Evolutionary conservation across 2,797 vertebrate species (phyloP).

Genomic region (Cynodonichthys magdalenae): DNA sequence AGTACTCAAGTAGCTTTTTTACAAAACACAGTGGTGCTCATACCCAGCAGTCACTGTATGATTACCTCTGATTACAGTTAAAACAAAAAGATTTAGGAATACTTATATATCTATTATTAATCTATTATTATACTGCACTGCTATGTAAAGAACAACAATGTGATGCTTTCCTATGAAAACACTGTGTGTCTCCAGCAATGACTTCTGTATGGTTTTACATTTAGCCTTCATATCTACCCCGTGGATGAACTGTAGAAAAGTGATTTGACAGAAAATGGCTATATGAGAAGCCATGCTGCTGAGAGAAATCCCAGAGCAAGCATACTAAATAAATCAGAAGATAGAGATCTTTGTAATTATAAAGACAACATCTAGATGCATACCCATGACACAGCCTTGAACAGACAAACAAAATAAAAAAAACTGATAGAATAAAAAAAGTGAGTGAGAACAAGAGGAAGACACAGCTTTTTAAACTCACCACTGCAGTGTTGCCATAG

Average conservation of each 20-base stretch:
- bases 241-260: conserved; percentile 20
- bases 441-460: conserved; percentile 11
- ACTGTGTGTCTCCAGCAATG: neutral
- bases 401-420: conserved; percentile 31
- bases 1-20: no score
- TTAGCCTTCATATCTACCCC: neutral
- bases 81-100: no score
- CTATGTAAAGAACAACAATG: neutral
- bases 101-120: neutral
- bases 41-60: no score
- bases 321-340: conserved; percentile 46
- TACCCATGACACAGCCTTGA: conserved; percentile 46
- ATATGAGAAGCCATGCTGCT: conserved; percentile 42
- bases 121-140: neutral
- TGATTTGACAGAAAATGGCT: conserved; percentile 46
- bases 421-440: neutral
- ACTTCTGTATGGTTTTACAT: neutral
- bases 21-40: no score
- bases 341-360: conserved; percentile 65
- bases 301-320: conserved; percentile 17
- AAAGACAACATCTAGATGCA: conserved; percentile 59
- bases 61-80: no score
- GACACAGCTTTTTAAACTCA: conserved; percentile 34
- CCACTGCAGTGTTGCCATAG: conserved; percentile 72
- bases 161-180: neutral